Percentiles rank a stretch among this genome's conserved stretches.
phyloP scores from a whole-genome alignment of 1,140 invertebrate species.

The Drosophila malerkotliana region DNA sequence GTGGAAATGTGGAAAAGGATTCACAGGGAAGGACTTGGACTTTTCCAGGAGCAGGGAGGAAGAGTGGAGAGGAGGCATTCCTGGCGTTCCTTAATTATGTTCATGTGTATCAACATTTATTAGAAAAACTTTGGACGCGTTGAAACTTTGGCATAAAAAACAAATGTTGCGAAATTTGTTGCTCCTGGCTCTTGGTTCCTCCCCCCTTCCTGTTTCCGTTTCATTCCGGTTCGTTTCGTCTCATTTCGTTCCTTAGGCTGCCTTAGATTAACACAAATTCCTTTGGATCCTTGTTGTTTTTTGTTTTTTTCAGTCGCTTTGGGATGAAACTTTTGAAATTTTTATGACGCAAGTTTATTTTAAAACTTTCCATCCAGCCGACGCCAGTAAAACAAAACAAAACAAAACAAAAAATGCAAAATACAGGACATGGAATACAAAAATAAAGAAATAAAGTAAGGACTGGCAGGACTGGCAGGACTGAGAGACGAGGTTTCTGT shows the following conservation, averaged over 20 bases:
- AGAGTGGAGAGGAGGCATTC: background rate
- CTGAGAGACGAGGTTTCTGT: constrained; percentile 4
- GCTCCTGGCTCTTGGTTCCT: background rate
- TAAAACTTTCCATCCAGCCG: constrained; percentile 74
- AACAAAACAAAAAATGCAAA: constrained; percentile 29
- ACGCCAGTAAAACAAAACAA: constrained; percentile 24
- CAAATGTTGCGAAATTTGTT: constrained; percentile 35
- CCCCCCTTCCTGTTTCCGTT: constrained; percentile 19
- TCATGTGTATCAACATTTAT: constrained; percentile 22
- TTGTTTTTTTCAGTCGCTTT: constrained; percentile 24
- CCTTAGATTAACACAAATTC: constrained; percentile 43
- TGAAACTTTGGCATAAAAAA: constrained; percentile 29
- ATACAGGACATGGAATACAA: constrained; percentile 3
- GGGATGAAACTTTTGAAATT: constrained; percentile 68
- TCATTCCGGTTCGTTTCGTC: constrained; percentile 27
- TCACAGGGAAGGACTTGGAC: background rate
- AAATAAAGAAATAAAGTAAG: too few species aligned
- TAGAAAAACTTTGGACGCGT: constrained; percentile 30
- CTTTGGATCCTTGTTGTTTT: constrained; percentile 2
- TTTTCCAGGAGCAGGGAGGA: background rate
- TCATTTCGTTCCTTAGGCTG: constrained; percentile 31
- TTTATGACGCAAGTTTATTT: constrained; percentile 80
- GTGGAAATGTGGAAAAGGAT: background rate
- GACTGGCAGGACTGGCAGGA: too few species aligned
- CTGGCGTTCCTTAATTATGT: constrained; percentile 29